Evolutionary conservation across 1,140 invertebrate species (phyloP).

Genomic region (Onthophagus taurus): DNA sequence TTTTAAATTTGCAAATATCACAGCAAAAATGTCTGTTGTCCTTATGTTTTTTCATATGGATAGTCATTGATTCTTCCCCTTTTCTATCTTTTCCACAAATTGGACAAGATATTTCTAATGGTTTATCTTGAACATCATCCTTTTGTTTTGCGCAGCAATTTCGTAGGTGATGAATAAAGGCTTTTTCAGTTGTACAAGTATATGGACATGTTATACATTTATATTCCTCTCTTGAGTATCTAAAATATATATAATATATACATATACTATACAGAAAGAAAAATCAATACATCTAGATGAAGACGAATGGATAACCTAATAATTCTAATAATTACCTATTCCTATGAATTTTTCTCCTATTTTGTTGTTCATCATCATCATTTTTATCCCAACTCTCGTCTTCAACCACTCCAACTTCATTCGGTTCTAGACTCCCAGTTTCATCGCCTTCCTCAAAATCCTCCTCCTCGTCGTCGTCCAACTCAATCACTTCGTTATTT

Average conservation of each 20-base stretch:
- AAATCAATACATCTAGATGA: background rate
- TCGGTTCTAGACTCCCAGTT: no score
- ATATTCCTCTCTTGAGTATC: constrained; percentile 48
- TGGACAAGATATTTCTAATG: constrained; percentile 43
- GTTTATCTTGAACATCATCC: constrained; percentile 29
- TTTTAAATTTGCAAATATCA: constrained; percentile 48
- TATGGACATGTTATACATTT: constrained; percentile 45
- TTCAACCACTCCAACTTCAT: no score
- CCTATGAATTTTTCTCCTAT: constrained; percentile 4
- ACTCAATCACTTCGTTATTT: background rate
- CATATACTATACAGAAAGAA: background rate
- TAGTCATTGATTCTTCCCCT: constrained; percentile 42
- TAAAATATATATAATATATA: constrained; percentile 19
- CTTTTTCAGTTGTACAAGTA: constrained; percentile 49
- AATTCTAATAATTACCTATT: constrained; percentile 4
- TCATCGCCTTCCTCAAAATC: background rate
- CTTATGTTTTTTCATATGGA: constrained; percentile 47
- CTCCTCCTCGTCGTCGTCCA: constrained; percentile 3
- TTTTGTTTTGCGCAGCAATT: constrained; percentile 22
- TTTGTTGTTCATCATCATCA: constrained; percentile 4
- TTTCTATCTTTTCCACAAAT: constrained; percentile 48
- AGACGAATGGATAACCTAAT: background rate
- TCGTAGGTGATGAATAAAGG: constrained; percentile 44
- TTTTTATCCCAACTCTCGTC: background rate
- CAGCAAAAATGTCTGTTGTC: constrained; percentile 47